Evolutionary conservation across 1,140 invertebrate species (phyloP), one percentile per base, ranked within the genome.

Genomic region (Potamilus streckersoni): DNA sequence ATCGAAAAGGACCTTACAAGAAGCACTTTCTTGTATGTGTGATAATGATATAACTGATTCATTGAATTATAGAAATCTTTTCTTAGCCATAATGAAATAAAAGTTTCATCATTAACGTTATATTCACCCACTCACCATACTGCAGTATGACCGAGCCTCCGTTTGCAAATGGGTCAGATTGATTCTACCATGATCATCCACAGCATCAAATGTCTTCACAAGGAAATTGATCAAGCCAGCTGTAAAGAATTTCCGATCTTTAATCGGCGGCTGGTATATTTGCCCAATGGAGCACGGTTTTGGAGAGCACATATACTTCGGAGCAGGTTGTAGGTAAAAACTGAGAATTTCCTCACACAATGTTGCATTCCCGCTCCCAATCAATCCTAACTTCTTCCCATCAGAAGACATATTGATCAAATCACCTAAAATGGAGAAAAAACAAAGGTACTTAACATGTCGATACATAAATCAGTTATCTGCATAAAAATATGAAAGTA

Each of bases 261-360:
- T 74, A 1, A 87, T 72, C 16, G 73, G 65, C 5, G 86, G 82
- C 74, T 86, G 84, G 76, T 86, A 86, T 2, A 85, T 81, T 49
- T 77, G 69, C 17, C 82, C 82, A 59, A 87, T 83, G 23, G 81
- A 76, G 77, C 85, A 87, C 16, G 86, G 86, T 61, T 83, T 80
- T 1, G 86, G 86, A n/a, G 76, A 79, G 65, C 85, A 87, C 55
- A 67, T 62, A 55, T 68, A 55, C 49, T 62, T 64, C 14, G 69
- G 63, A 2, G 72, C 69, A 13, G 77, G 81, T 14, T 66, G 38
- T 61, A 85, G 73, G 64, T 83, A 79, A 19, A 78, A 20, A 16
- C 55, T 15, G 57, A 86, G 58, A 4, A 85, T 49, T 15, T 58
- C 14, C 62, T 77, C 65, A 72, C 85, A 86, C 17, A 72, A 16